These are phyloP conservation scores for Drosophila rufa DNA, from an alignment of 1,140 invertebrate genomes.

Conservation along the genomic window DNA sequence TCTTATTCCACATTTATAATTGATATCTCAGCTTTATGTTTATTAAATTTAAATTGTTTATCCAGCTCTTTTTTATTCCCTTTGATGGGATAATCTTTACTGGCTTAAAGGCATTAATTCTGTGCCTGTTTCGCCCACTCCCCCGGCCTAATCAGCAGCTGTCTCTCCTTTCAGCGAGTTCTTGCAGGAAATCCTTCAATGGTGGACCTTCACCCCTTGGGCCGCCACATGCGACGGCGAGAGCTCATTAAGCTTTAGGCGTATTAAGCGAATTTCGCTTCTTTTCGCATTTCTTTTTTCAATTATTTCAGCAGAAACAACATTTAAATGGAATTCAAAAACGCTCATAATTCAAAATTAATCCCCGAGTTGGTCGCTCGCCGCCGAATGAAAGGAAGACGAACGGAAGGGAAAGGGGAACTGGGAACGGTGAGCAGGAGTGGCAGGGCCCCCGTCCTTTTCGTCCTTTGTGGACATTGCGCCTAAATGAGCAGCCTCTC, in stretches of 20 bases:
- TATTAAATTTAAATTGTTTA: not conserved
- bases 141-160: slow-evolving; percentile 31
- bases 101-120: slow-evolving; percentile 19
- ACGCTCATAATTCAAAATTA: slow-evolving; percentile 78
- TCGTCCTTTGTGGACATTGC: slow-evolving; percentile 62
- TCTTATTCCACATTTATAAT: not conserved
- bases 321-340: slow-evolving; percentile 75
- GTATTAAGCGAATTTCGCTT: slow-evolving; percentile 65
- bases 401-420: not conserved
- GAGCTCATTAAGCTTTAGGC: slow-evolving; percentile 73
- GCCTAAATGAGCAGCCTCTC: slow-evolving; percentile 68
- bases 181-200: not conserved
- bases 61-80: not conserved
- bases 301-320: slow-evolving; percentile 60
- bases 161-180: slow-evolving; percentile 3
- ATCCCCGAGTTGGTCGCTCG: slow-evolving; percentile 51
- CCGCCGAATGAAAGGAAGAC: slow-evolving; percentile 53
- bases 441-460: slow-evolving; percentile 15
- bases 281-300: slow-evolving; percentile 16
- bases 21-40: not conserved
- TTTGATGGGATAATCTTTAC: slow-evolving; percentile 6
- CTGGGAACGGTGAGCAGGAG: too few species aligned
- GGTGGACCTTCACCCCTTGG: slow-evolving; percentile 2
- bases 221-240: slow-evolving; percentile 7
- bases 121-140: not conserved